These are phyloP conservation scores for Euspilapteryx auroguttella DNA, from an alignment of 2,888 invertebrate genomes.

Conservation along the genomic window DNA sequence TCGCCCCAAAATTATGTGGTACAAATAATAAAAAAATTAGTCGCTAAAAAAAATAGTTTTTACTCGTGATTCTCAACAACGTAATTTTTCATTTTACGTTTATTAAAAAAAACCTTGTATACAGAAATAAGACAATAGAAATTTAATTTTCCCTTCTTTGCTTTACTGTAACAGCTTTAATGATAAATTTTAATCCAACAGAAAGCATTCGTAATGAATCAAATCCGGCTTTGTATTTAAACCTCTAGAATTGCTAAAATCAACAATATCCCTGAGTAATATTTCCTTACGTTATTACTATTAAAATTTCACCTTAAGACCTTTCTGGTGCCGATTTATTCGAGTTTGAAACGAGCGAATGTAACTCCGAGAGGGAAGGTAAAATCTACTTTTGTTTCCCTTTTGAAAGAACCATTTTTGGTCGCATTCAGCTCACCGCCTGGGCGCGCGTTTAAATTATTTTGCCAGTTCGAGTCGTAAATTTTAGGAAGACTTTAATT, in stretches of 20 bases:
- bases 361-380: constrained; percentile 23
- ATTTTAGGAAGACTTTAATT: constrained; percentile 58
- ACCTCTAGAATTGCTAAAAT: constrained; percentile 32
- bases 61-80: too few species aligned
- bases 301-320: constrained; percentile 52
- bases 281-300: constrained; percentile 47
- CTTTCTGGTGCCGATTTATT: constrained; percentile 22
- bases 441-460: constrained; percentile 55
- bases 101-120: too few species aligned
- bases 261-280: constrained; percentile 45
- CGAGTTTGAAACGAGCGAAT: constrained; percentile 34
- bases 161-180: too few species aligned
- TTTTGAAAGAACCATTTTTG: constrained; percentile 26
- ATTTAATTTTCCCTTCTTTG: too few species aligned
- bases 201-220: constrained; percentile 6
- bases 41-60: too few species aligned
- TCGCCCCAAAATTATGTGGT: too few species aligned
- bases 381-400: constrained; percentile 48
- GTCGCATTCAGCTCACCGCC: constrained; percentile 32
- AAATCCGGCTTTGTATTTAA: constrained; percentile 10
- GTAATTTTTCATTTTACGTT: too few species aligned
- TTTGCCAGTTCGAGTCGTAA: constrained; percentile 57
- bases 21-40: too few species aligned
- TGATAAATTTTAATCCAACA: constrained; percentile 8
- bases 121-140: too few species aligned